Evolutionary conservation across 2,888 invertebrate genomes (phyloP), one percentile per base, ranked within the genome.

Genomic region (Subacronicta megacephala): DNA sequence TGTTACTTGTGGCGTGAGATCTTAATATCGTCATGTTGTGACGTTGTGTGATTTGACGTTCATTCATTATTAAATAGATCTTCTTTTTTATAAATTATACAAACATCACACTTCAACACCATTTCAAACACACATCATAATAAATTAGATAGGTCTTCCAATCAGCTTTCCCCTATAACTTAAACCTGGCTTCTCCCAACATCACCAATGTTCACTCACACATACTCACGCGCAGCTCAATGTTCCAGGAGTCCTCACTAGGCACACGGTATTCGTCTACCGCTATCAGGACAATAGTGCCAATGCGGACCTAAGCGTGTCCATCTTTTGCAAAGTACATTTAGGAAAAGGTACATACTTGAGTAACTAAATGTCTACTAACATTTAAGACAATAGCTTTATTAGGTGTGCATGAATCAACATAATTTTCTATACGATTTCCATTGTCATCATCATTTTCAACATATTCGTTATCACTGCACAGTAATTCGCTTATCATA

Each of bases 251-350:
- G 93, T 93, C 85, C 88, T 94, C 83, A 85, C 87, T 92, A 93
- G 91, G 84, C 89, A 94, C 88, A 92, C 88, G 83, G 92, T 94
- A 87, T 94, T 90, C 87, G 89, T 90, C 84, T 94, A 93, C 87
- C 92, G 90, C 66, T 94, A 92, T 88, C 90, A 94, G 84, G 94
- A 94, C 86, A 89, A 82, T 89, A 92, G 84, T 88, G 88, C 90
- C 84, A 89, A 90, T 85, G 89, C 92, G 77, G 94, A 94, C 86
- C 83, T 94, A 89, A 91, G 90, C 86, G 90, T 94, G 81, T 94
- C 94, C 87, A 85, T 94, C 89, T 92, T 92, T 90, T 95, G 93
- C 93, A 95, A 94, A 94, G 82, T 94, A 83, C 92, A 93, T 92
- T 89, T 94, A 94, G 94, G 94, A 93, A 93, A 94, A 94, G 94